Evolutionary conservation across 2,113 vertebrate genomes (phyloP), one percentile per base, ranked within the genome.

Genomic region (Carollia perspicillata): DNA sequence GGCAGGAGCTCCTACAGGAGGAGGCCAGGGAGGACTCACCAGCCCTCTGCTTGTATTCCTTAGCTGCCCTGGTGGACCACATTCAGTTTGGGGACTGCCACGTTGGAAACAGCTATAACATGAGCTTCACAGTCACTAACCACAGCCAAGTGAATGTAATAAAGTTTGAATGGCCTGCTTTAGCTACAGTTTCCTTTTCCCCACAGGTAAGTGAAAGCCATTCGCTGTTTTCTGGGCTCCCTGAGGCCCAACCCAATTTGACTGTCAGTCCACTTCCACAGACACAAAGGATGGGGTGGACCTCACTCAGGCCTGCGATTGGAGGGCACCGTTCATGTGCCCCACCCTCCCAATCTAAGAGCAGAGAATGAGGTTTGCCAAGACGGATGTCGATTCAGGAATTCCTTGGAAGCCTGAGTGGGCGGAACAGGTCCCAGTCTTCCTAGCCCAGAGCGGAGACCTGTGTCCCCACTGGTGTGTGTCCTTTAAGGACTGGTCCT

Each of bases 11-110:
- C 47, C 8, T 55, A 55, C 3, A 55, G 26, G 35, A 66, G 47
- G 44, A 77, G 18, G 13, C 37, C 4, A 13, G 26, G 1, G 53
- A 6, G 0, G 3, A 23, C 2, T 1, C 80, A 84, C 86, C 18
- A 60, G 10, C 66, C 74, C 60, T 18, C 85, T 47, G 80, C n/a
- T 98, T 20, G 30, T 97, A 68, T 68, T 94, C n/a, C 18, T 51
- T 93, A 98, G 98, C 97, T 97, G 97, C 97, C 78, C 96, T 97
- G 63, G 94, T 96, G 35, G 98, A 99, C 63, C 96, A 98, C 91
- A 97, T 99, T 83, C 89, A 99, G 68, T 99, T 99, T 86, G 99
- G 99, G 40, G 97, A 99, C 95, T 99, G 99, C 95, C 97, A 98
- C n/a, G 77, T 99, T 0, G 97, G 98, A 87, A 88, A 14, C 35